phyloP scores from a whole-genome alignment of 2,113 vertebrate species.

The Cephalopholis sonnerati region DNA sequence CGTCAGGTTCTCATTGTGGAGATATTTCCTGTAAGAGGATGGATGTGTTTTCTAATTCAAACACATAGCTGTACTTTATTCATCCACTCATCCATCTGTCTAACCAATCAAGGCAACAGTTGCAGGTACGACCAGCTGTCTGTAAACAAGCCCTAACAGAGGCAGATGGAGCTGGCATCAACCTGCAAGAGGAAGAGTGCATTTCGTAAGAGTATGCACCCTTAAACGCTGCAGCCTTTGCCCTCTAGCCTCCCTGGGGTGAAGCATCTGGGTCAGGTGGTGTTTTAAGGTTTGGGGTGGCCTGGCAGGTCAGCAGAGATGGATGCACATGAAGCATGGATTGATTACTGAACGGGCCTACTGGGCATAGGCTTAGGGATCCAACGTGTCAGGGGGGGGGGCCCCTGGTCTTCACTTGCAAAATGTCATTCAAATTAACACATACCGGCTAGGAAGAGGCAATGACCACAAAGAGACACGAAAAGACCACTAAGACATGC shows the following conservation, averaged over 20 bases:
- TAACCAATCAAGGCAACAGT: slow-evolving; percentile 5
- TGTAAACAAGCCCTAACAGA: slow-evolving; percentile 20
- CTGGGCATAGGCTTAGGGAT: too few relatives aligned
- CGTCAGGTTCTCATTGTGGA: slow-evolving; percentile 17
- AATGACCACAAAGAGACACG: too few relatives aligned
- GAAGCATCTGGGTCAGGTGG: slow-evolving; percentile 39
- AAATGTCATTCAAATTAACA: too few relatives aligned
- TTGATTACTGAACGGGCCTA: too few relatives aligned
- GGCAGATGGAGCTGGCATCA: background rate
- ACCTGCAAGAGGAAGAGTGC: slow-evolving; percentile 12
- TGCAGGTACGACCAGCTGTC: background rate
- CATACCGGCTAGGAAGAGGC: too few relatives aligned
- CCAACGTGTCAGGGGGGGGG: too few relatives aligned
- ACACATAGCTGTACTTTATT: slow-evolving; percentile 7
- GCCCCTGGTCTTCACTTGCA: too few relatives aligned
- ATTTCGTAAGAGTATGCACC: background rate
- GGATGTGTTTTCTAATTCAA: slow-evolving; percentile 12
- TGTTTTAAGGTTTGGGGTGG: slow-evolving; percentile 3
- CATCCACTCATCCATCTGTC: slow-evolving; percentile 33
- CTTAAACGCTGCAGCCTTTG: background rate
- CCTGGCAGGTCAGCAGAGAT: slow-evolving; percentile 27
- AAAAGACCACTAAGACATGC: too few relatives aligned
- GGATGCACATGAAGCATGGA: background rate
- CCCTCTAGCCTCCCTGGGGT: slow-evolving; percentile 30
- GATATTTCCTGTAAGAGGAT: slow-evolving; percentile 43